Base-by-base conservation (phyloP, 2,797 vertebrate species). In the Hapalemur alaotrensis region DNA sequence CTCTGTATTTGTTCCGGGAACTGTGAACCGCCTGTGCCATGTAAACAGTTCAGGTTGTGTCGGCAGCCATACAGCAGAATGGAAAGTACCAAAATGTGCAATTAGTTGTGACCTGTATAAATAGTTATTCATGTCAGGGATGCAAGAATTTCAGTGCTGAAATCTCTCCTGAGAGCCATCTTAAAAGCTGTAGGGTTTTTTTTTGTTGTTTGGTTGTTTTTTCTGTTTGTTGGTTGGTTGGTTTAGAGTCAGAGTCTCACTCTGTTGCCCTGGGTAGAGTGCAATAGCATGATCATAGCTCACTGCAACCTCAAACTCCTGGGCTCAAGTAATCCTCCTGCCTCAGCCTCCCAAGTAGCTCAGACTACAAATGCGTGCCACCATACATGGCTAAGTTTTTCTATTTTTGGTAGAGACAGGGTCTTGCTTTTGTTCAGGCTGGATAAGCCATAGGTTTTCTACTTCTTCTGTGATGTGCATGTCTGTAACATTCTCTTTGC, bases 1-100 rank as follows among this genome's bases (percentile, higher is more conserved):
- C 46, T 96, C 73, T 86, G 69, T 92, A n/a, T 76, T 72, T 92
- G 20, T 87, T 94, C 48, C n/a, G 41, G 69, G 32, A 95, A 72
- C 69, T 91, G 65, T 79, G 69, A 96, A 78, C 50, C 72, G 41
- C 61, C 41, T 90, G 65, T 50, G 52, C 50, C 28, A 61, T 0
- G 7, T 75, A 92, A 85, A 32, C 43, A 72, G 22, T 23, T 92
- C 65, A 65, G 41, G 54, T 20, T 80, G 12, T 79, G 43, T 93
- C 41, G 79, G 17, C 7, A 93, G 57, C 46, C 91, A 91, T 32
- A 30, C 5, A 72, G 50, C 30, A 52, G 57, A 70, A 61, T 11
- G 23, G n/a, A 14, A 88, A 79, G 46, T 46, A 78, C 11, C 7
- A 35, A 92, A 52, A 46, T 48, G 2, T 12, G 7, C 22, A 30